Percentiles rank a stretch among this genome's conserved stretches.
Conservation (phyloP, 2,888 invertebrate species). For the Charanyca ferruginea region DNA sequence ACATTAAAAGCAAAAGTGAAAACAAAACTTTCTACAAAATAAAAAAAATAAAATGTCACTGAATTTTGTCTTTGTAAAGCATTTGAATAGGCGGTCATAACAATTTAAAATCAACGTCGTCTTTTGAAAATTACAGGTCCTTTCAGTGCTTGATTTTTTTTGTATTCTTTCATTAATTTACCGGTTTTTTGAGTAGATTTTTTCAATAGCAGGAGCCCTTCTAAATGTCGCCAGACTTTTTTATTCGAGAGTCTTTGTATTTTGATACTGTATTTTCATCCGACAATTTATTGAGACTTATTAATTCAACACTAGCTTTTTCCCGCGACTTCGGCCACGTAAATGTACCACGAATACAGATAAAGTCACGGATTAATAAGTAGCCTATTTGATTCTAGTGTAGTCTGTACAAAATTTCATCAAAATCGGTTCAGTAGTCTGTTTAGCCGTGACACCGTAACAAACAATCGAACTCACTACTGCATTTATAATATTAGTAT, state of each 20-base stretch:
- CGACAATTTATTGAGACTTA: not conserved
- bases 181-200: slow-evolving; percentile 9
- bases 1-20: too few relatives aligned
- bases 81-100: not conserved
- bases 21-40: not conserved
- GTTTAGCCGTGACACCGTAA: too few relatives aligned
- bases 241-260: not conserved
- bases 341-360: too few relatives aligned
- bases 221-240: not conserved
- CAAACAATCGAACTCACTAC: too few relatives aligned
- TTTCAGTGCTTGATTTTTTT: slow-evolving; percentile 31
- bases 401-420: too few relatives aligned
- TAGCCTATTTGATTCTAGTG: too few relatives aligned
- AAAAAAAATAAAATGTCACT: not conserved
- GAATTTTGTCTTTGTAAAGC: not conserved
- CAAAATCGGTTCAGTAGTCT: too few relatives aligned
- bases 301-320: too few relatives aligned
- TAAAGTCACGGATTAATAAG: too few relatives aligned
- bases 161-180: slow-evolving; percentile 30
- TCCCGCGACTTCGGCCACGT: too few relatives aligned
- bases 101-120: slow-evolving; percentile 16
- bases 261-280: not conserved
- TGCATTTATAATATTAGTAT: too few relatives aligned
- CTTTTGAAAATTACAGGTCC: slow-evolving; percentile 44
- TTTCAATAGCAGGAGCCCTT: slow-evolving; percentile 9